A percentile compares a stretch with the other conserved stretches of the same genome.
These are phyloP conservation scores for Ceratoteleas bidentatus DNA, from an alignment of 1,140 invertebrate genomes.

Conservation along the genomic window DNA sequence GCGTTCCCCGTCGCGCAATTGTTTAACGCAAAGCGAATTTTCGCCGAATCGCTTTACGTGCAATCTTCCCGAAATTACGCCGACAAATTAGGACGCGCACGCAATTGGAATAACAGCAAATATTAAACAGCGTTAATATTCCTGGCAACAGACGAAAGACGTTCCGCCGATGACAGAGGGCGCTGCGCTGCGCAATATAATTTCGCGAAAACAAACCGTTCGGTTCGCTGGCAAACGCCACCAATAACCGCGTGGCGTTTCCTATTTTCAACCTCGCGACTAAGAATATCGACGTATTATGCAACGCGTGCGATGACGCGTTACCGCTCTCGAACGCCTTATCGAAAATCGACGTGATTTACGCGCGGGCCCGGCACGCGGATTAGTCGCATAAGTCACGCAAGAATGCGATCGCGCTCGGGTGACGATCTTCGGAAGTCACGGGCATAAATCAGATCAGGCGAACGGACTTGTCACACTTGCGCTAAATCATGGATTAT, in stretches of 20 bases:
- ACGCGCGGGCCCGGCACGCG: constrained; percentile 2
- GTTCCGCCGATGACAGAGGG: constrained; percentile 7
- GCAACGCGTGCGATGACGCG: constrained; percentile 20
- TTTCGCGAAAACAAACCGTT: constrained; percentile 21
- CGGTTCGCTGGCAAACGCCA: constrained; percentile 8
- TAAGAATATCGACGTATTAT: constrained; percentile 56
- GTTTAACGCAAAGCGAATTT: too few species aligned
- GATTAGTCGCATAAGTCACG: constrained; percentile 29
- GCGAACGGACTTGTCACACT: not conserved
- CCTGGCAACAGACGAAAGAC: constrained; percentile 14
- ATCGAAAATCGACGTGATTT: constrained; percentile 34
- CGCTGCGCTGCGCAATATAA: constrained; percentile 18
- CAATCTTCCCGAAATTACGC: not conserved
- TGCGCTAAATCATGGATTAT: constrained; percentile 20
- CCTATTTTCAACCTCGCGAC: constrained; percentile 43
- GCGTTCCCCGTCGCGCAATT: too few species aligned
- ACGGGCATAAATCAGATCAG: constrained; percentile 26
- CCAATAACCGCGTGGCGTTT: constrained; percentile 24
- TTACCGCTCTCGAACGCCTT: constrained; percentile 11
- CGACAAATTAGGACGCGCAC: constrained; percentile 10
- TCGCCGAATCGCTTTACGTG: too few species aligned
- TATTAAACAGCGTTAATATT: constrained; percentile 28
- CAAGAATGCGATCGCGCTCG: constrained; percentile 19
- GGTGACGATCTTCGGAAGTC: constrained; percentile 22
- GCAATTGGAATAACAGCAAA: constrained; percentile 30